Base-by-base conservation (phyloP, 64 coral and sea anemone genomes). In the Orbicella faveolata region DNA sequence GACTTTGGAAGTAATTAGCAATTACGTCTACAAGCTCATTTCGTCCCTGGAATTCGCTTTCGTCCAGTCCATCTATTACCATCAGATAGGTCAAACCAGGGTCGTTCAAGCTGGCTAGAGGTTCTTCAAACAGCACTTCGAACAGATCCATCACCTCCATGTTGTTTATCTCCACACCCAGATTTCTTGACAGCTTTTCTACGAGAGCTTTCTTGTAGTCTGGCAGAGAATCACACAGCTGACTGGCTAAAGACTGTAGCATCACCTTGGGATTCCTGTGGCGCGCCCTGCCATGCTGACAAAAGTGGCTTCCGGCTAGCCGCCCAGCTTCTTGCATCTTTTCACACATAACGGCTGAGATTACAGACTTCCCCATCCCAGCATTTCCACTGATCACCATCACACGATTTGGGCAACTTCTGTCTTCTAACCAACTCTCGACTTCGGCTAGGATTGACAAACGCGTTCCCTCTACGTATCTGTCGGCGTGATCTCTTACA, bases 311-410 rank as follows among this genome's bases (percentile, higher is more conserved):
- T 52, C 67, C 93, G 30, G 63, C 81, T 19, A 90, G 80, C 26
- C 57, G 23, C 39, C 75, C 75, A 15, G 76, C 26, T 1, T 81
- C 52, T 79, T 87, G 37, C 66, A 90, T 63, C 34, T 26, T 87
- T 55, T 90, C 23, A 44, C 92, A 94, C 9, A 63, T 25, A 4
- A 73, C 41, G 35, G 88, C 88, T 34, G 93, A 81, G n/a, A 94
- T 37, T 57, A 87, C 81, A 37, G 93, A 94, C 36, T 94, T 94
- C 7, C 93, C 93, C 33, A 94, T 63, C 16, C 93, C 93, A 35
- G 88, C 80, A 57, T 83, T 69, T 10, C 88, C 93, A 20, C 21
- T 79, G 62, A 94, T 62, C n/a, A 90, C 68, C 36, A 90, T 55
- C 73, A 83, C 69, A 37, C 36, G 44, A n/a, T 55, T 81, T 39